These are phyloP conservation scores for Pocillopora damicornis DNA, from an alignment of 64 coral and sea anemone species.

Conservation along the genomic window DNA sequence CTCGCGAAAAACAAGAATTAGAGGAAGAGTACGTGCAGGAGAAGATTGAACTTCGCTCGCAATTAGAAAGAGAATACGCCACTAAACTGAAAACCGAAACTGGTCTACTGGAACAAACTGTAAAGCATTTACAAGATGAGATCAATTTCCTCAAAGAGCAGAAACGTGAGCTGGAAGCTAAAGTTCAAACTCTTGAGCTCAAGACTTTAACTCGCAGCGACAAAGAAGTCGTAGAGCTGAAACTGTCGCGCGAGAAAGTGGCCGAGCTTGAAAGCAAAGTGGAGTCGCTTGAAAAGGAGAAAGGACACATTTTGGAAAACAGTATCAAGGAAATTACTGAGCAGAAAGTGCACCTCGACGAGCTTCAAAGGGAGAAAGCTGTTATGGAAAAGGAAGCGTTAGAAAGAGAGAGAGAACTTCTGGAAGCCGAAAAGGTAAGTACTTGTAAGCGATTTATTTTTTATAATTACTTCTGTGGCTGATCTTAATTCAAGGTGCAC, in stretches of 20 bases:
- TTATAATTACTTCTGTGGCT: neutral
- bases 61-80: conserved; percentile 78
- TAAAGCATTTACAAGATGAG: conserved; percentile 78
- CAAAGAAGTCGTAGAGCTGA: conserved; percentile 72
- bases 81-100: conserved; percentile 72
- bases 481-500: too few relatives aligned
- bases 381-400: conserved; percentile 45
- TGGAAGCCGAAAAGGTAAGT: conserved; percentile 58
- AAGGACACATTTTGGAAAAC: conserved; percentile 48
- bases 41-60: conserved; percentile 66
- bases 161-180: conserved; percentile 90
- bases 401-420: conserved; percentile 48
- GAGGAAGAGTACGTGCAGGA: conserved; percentile 75
- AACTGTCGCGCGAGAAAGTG: conserved; percentile 71
- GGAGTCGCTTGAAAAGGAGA: conserved; percentile 64
- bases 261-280: conserved; percentile 61
- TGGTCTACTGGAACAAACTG: conserved; percentile 75
- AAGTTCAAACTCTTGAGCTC: conserved; percentile 85
- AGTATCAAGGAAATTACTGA: conserved; percentile 76
- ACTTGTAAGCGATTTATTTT: neutral
- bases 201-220: conserved; percentile 66
- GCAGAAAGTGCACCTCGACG: conserved; percentile 71
- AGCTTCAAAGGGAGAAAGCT: conserved; percentile 71
- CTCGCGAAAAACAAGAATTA: conserved; percentile 76
- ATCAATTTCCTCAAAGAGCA: conserved; percentile 91